Evolutionary conservation across 2,888 invertebrate species (phyloP).

Genomic region (Carabus problematicus): DNA sequence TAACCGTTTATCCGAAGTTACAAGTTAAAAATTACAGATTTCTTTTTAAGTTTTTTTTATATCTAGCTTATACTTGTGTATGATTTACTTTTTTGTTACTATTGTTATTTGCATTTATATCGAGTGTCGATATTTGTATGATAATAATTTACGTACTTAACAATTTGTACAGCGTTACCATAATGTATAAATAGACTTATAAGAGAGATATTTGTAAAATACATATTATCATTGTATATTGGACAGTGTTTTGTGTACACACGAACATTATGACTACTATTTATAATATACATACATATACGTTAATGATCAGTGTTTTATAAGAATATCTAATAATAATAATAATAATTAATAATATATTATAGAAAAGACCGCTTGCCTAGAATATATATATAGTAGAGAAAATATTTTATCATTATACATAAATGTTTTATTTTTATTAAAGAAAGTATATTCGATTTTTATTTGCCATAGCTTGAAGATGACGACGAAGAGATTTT

Average conservation of each 20-base stretch:
- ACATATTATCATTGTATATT: too few species aligned
- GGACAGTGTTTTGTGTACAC: too few species aligned
- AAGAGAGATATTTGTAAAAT: too few species aligned
- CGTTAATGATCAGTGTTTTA: conserved; percentile 23
- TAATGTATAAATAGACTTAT: not conserved
- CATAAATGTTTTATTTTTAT: conserved; percentile 17
- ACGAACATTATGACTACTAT: too few species aligned
- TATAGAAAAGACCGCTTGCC: conserved; percentile 40
- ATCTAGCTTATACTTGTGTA: conserved; percentile 12
- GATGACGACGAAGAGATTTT: conserved; percentile 1
- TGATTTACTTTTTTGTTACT: conserved; percentile 13
- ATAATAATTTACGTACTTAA: conserved; percentile 34
- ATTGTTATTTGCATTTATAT: conserved; percentile 24
- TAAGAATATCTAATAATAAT: conserved; percentile 32
- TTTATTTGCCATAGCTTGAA: conserved; percentile 36
- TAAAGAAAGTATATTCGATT: not conserved
- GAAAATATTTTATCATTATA: too few species aligned
- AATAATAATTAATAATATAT: too few species aligned
- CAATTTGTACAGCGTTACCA: conserved; percentile 41
- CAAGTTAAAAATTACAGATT: too few species aligned
- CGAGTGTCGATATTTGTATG: not conserved
- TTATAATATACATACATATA: too few species aligned
- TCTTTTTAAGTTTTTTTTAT: not conserved
- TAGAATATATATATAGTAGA: too few species aligned
- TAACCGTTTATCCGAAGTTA: too few species aligned